Percentiles rank a stretch among this genome's conserved stretches.
Evolutionary conservation across 2,888 invertebrate species (phyloP).

Genomic region (Saturnia pavonia): DNA sequence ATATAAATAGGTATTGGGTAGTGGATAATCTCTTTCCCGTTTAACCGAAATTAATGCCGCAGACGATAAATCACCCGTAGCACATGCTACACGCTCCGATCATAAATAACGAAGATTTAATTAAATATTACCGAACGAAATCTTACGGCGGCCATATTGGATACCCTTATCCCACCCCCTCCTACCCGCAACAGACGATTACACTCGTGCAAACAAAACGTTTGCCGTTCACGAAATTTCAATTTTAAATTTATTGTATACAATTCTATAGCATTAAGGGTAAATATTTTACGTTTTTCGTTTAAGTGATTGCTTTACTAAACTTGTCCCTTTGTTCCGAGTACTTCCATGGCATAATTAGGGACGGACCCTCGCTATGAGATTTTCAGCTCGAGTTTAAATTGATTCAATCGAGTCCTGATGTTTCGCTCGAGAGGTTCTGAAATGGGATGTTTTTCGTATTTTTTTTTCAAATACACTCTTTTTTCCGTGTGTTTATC

Average conservation of each 20-base stretch:
- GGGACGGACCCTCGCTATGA: conserved; percentile 76
- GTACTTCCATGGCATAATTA: conserved; percentile 78
- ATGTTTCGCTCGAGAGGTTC: conserved; percentile 67
- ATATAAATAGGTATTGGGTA: background rate
- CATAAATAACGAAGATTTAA: conserved; percentile 82
- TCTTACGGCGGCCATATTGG: conserved; percentile 79
- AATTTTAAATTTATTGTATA: conserved; percentile 20
- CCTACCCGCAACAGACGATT: conserved; percentile 75
- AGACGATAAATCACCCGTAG: conserved; percentile 72
- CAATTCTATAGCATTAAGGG: conserved; percentile 32
- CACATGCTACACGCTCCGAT: conserved; percentile 65
- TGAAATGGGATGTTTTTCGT: conserved; percentile 38
- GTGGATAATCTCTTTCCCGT: conserved; percentile 5
- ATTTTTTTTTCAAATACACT: conserved; percentile 46
- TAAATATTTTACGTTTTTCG: conserved; percentile 26
- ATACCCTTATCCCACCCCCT: conserved; percentile 70
- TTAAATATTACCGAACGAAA: conserved; percentile 78
- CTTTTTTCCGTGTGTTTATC: conserved; percentile 44
- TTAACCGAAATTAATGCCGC: conserved; percentile 58
- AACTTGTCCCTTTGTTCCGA: conserved; percentile 64
- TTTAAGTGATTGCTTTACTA: conserved; percentile 35
- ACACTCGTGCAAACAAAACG: conserved; percentile 59
- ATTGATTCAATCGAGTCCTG: conserved; percentile 78
- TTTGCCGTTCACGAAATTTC: conserved; percentile 26
- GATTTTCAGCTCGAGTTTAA: conserved; percentile 73